Percentiles rank a stretch among this genome's conserved stretches.
Conservation (phyloP, 2,888 invertebrate species). For the Augiades crinisus region DNA sequence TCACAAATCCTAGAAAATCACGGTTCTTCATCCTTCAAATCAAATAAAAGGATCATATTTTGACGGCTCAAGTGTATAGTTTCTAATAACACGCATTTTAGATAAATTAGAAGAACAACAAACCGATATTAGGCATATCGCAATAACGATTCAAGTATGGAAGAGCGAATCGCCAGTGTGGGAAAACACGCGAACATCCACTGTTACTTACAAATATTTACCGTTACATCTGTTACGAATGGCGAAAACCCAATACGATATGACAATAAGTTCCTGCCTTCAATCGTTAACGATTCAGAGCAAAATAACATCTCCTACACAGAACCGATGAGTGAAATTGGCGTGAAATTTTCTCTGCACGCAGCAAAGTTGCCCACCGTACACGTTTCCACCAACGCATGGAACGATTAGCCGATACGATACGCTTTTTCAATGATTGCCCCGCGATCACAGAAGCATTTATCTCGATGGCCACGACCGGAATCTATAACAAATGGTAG, state of each 20-base stretch:
- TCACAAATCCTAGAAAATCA: too few relatives aligned
- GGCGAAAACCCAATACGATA: conserved; percentile 46
- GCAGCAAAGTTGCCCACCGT: neutral
- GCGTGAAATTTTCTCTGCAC: conserved; percentile 3
- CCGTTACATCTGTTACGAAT: conserved; percentile 46
- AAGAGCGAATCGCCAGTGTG: conserved; percentile 54
- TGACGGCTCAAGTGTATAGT: neutral
- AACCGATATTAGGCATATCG: conserved; percentile 7
- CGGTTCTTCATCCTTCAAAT: too few relatives aligned
- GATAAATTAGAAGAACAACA: neutral
- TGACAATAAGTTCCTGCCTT: neutral
- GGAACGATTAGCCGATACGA: conserved; percentile 48
- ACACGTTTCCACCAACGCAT: conserved; percentile 27
- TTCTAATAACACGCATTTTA: conserved; percentile 3
- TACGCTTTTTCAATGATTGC: conserved; percentile 67
- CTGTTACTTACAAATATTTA: conserved; percentile 52
- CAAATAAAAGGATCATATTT: too few relatives aligned
- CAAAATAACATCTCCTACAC: neutral
- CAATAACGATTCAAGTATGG: conserved; percentile 10
- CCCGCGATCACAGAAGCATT: conserved; percentile 70
- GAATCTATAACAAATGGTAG: conserved; percentile 27
- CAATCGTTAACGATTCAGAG: neutral
- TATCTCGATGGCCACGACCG: conserved; percentile 46
- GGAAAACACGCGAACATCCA: conserved; percentile 52
- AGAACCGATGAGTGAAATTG: conserved; percentile 7